Percentiles rank a stretch among this genome's conserved stretches.
These are phyloP conservation scores for Bathynomus jamesi DNA, from an alignment of 1,140 invertebrate genomes.

Conservation along the genomic window DNA sequence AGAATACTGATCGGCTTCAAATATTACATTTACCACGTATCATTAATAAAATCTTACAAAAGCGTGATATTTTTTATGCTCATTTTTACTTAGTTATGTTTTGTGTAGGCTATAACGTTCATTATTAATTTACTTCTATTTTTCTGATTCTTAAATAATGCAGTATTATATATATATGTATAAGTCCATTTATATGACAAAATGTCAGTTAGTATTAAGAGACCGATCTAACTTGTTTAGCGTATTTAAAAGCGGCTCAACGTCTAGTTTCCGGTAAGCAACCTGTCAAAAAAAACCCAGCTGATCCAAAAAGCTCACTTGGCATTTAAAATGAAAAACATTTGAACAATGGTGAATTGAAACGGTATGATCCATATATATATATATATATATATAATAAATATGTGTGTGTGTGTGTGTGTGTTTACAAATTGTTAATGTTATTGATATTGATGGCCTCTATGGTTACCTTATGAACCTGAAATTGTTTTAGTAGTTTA, in stretches of 20 bases:
- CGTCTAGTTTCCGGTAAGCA: not conserved
- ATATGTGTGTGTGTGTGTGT: too few relatives aligned
- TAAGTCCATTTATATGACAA: not conserved
- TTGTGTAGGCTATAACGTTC: too few relatives aligned
- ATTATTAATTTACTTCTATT: not conserved
- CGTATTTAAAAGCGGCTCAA: not conserved
- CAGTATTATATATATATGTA: not conserved
- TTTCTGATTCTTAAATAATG: not conserved
- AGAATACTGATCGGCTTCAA: not conserved
- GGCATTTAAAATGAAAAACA: too few relatives aligned
- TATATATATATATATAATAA: too few relatives aligned
- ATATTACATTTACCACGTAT: not conserved
- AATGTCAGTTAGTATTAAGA: not conserved
- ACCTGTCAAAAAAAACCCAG: slow-evolving; percentile 1
- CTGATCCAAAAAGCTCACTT: too few relatives aligned
- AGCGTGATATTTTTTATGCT: not conserved
- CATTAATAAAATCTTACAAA: not conserved
- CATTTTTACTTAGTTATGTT: not conserved
- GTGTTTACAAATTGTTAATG: too few relatives aligned
- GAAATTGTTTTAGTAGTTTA: too few relatives aligned
- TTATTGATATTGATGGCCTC: too few relatives aligned
- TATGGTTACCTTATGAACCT: too few relatives aligned
- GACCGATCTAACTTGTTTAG: not conserved
- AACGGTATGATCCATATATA: too few relatives aligned
- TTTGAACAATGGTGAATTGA: too few relatives aligned